Evolutionary conservation across 2,113 vertebrate species (phyloP).

Genomic region (Saimiri boliviensis): DNA sequence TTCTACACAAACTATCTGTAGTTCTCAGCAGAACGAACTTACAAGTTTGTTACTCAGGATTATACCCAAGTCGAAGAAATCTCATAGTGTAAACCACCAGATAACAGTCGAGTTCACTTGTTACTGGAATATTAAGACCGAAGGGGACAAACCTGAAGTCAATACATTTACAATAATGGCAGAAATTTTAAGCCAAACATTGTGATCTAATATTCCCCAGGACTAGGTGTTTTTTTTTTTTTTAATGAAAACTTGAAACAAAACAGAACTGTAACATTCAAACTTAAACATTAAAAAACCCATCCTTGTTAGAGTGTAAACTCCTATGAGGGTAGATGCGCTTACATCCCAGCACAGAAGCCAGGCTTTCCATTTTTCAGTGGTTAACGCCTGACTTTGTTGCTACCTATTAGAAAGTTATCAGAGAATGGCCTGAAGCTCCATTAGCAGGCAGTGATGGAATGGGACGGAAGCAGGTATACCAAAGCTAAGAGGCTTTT

Average conservation of each 20-base stretch:
- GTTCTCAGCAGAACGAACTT: conserved; percentile 50
- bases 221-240: background rate
- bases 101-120: background rate
- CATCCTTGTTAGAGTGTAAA: background rate
- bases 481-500: background rate
- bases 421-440: background rate
- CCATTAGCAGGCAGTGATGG: background rate
- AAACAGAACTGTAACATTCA: background rate
- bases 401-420: background rate
- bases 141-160: background rate
- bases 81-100: background rate
- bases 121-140: background rate
- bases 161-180: background rate
- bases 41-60: conserved; percentile 24
- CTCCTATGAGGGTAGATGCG: background rate
- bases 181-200: background rate
- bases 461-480: background rate
- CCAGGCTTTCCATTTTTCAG: background rate
- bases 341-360: background rate
- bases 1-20: no score
- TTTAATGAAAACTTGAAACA: background rate
- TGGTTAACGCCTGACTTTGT: background rate
- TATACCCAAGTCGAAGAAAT: conserved; percentile 53
- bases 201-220: background rate
- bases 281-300: background rate